Base-by-base conservation (phyloP, 2,888 invertebrate species). In the Yponomeuta sedellus region DNA sequence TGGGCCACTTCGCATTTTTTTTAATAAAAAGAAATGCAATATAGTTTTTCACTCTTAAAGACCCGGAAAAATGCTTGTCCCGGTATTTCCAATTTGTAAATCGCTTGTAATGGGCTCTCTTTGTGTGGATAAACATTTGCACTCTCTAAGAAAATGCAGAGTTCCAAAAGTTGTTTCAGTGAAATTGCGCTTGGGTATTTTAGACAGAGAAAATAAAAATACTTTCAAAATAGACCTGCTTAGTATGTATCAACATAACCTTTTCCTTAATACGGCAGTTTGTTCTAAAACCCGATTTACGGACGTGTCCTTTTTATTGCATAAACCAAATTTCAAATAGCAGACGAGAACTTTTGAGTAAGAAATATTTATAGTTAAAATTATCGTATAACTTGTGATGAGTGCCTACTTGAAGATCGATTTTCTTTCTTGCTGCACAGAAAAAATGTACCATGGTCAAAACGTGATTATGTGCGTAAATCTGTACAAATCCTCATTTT, bases 1-100 rank as follows among this genome's bases (percentile, higher is more conserved):
- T 16, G 81, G 81, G 80, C 80, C 82, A 85, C 82, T 86, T 78
- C 82, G 85, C 84, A 83, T 85, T 88, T 88, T 64, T 89, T 85
- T 52, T 16, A 52, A 16, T 16, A 85, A 83, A 85, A 83, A 88
- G 85, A 85, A 85, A 81, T 76, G 80, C 81, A 80, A 86, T 86
- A 88, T 85, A 86, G 85, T 86, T 87, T 85, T 84, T 81, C 83
- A 79, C 77, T 73, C 71, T 76, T 78, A 76, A 71, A 75, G 71
- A 79, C 76, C 75, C 69, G 71, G 73, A 71, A 34, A 70, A 71
- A 69, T 65, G 70, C 74, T 71, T 73, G 76, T 74, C 78, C 71
- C 74, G 82, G 83, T 82, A 87, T 85, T 83, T 86, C 72, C 79
- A 82, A 84, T 85, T 82, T 82, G 69, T 75, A 79, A 80, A 82